phyloP scores from a whole-genome alignment of 2,113 vertebrate genomes.

The Halichoerus grypus region DNA sequence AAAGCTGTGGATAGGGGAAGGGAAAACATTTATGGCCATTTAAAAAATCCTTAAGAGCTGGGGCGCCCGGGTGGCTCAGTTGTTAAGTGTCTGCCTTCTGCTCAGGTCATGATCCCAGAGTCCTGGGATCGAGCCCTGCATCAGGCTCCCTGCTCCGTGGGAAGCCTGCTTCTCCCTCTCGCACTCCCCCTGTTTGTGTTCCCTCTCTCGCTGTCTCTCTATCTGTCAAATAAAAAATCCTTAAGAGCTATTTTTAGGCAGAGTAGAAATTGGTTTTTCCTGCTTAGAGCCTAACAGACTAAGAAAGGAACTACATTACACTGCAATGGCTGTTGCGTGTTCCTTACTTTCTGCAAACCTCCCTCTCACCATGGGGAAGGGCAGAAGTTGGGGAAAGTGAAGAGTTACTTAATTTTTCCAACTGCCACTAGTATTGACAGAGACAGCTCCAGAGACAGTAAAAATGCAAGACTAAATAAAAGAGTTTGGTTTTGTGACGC shows the following conservation, averaged over 20 bases:
- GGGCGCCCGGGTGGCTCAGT: no score
- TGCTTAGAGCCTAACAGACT: not conserved
- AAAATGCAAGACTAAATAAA: not conserved
- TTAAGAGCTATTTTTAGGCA: not conserved
- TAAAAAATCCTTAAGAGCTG: not conserved
- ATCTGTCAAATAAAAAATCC: not conserved
- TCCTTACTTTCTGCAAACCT: not conserved
- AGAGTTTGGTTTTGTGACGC: not conserved
- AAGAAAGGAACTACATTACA: slow-evolving; percentile 5
- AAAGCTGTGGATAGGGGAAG: not conserved
- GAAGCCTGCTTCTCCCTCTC: no score
- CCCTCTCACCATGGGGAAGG: no score
- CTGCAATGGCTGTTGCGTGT: not conserved
- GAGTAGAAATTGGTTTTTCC: not conserved
- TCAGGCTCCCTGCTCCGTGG: no score
- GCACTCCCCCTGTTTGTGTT: no score
- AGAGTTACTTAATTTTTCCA: not conserved
- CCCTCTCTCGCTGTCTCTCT: no score
- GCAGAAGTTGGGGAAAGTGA: not conserved
- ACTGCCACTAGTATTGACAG: not conserved
- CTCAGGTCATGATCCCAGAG: no score
- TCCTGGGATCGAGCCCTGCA: no score
- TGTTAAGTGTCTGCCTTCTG: no score
- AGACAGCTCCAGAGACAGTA: not conserved
- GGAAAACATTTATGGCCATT: not conserved